Percentiles rank a stretch among this genome's conserved stretches.
Conservation (phyloP, 2,113 vertebrate species). For the Nibea albiflora region DNA sequence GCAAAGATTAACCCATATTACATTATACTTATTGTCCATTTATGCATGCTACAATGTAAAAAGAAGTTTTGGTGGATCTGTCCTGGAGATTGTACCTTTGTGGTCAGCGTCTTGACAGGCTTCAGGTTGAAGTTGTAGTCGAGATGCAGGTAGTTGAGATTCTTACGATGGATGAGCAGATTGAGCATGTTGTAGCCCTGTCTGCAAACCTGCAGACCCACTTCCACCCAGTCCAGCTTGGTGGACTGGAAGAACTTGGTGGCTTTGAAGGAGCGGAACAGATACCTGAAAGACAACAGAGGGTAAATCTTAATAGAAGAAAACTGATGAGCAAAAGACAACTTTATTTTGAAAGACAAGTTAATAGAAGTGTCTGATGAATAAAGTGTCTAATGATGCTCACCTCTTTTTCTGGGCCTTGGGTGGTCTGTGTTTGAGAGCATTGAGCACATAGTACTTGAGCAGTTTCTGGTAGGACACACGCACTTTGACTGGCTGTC, state of each 20-base stretch:
- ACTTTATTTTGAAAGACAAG: neutral
- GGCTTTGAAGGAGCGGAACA: constrained; percentile 99
- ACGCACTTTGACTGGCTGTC: constrained; percentile 97
- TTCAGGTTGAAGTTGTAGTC: constrained; percentile 99
- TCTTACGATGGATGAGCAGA: constrained; percentile 98
- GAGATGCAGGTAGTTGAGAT: constrained; percentile 97
- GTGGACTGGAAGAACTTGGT: constrained; percentile 99
- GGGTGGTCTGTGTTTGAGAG: constrained; percentile 97
- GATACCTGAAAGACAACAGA: constrained; percentile 85
- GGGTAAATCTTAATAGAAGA: neutral
- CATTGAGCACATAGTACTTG: constrained; percentile 99
- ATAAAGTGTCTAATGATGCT: neutral
- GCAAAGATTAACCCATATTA: neutral
- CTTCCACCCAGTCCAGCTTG: constrained; percentile 99
- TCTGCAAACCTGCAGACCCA: constrained; percentile 96
- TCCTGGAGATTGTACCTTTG: constrained; percentile 86
- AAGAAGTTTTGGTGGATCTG: neutral
- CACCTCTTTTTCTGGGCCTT: constrained; percentile 99
- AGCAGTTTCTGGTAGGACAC: constrained; percentile 99
- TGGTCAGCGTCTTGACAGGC: constrained; percentile 98
- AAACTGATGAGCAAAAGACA: neutral
- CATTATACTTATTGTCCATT: too few relatives aligned
- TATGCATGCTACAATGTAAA: neutral
- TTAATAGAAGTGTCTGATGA: too few relatives aligned
- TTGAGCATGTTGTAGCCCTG: constrained; percentile 99